Conservation (phyloP, 2,888 invertebrate species). For the Erebia epiphron region DNA sequence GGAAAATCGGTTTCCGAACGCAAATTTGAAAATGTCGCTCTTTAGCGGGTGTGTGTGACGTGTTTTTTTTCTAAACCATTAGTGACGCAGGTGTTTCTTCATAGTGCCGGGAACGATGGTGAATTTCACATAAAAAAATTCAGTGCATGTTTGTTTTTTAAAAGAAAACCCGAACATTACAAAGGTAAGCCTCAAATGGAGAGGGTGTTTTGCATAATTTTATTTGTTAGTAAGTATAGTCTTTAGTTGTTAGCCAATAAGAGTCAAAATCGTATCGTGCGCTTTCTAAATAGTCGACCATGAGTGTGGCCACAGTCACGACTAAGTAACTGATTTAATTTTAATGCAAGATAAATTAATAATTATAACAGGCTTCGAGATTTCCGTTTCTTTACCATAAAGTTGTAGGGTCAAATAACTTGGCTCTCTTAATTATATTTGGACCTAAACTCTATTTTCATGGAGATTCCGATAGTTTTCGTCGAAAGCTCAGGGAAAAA, state of each 20-base stretch:
- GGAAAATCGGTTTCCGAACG: slow-evolving; percentile 54
- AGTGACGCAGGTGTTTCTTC: slow-evolving; percentile 69
- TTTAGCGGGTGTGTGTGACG: slow-evolving; percentile 71
- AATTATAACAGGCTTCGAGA: slow-evolving; percentile 47
- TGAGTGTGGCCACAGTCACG: slow-evolving; percentile 75
- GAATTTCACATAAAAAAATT: slow-evolving; percentile 67
- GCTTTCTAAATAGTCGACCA: slow-evolving; percentile 79
- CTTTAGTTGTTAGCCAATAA: slow-evolving; percentile 61
- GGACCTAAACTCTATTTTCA: background rate
- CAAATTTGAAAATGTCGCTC: slow-evolving; percentile 62
- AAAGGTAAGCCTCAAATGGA: slow-evolving; percentile 58
- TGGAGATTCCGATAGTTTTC: background rate
- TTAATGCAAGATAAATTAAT: slow-evolving; percentile 53
- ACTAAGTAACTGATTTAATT: slow-evolving; percentile 58
- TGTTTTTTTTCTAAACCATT: slow-evolving; percentile 59
- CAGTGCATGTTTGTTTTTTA: slow-evolving; percentile 63
- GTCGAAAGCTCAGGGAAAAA: slow-evolving; percentile 3
- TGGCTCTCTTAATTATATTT: background rate
- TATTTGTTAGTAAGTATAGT: slow-evolving; percentile 49
- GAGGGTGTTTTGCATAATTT: slow-evolving; percentile 50
- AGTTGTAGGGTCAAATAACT: background rate
- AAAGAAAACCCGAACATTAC: slow-evolving; percentile 51
- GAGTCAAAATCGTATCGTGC: slow-evolving; percentile 60
- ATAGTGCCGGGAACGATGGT: slow-evolving; percentile 76
- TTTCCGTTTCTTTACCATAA: slow-evolving; percentile 35